Conservation (phyloP, 2,888 invertebrate genomes). For the Noctua comes region DNA sequence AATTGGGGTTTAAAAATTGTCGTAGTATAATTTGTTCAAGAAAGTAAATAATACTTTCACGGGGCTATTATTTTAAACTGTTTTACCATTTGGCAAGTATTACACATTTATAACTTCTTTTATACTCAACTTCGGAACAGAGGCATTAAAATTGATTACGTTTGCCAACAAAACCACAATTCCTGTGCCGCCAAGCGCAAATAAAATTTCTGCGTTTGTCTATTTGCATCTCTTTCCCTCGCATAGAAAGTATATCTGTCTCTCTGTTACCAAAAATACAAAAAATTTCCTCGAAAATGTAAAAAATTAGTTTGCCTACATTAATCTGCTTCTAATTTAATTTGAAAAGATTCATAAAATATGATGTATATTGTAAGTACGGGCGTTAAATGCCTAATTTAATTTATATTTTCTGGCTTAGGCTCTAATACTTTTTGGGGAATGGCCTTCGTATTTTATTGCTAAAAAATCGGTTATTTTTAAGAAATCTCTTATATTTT, state of each 20-base stretch:
- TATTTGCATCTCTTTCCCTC: conserved; percentile 18
- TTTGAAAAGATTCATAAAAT: conserved; percentile 5
- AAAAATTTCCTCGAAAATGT: background rate
- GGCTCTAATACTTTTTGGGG: background rate
- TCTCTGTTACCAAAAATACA: background rate
- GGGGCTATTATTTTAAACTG: background rate
- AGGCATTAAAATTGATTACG: conserved; percentile 21
- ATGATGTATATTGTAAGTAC: background rate
- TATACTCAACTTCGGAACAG: background rate
- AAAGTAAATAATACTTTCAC: background rate
- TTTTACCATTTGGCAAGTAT: conserved; percentile 1
- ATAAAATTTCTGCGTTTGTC: background rate
- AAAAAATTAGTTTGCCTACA: background rate
- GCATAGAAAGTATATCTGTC: background rate
- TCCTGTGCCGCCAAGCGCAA: background rate
- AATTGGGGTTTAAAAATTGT: background rate
- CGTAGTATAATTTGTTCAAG: background rate
- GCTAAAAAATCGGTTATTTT: background rate
- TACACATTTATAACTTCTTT: conserved; percentile 15
- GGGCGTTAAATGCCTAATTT: background rate
- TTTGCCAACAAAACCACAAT: conserved; percentile 10
- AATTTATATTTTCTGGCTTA: background rate
- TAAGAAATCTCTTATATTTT: no score
- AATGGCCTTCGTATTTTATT: background rate
- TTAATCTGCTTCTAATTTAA: conserved; percentile 19